Percentiles rank a stretch among this genome's conserved stretches.
phyloP scores from a whole-genome alignment of 35 echinoderm and acorn worm genomes.

The Apostichopus parvimensis region DNA sequence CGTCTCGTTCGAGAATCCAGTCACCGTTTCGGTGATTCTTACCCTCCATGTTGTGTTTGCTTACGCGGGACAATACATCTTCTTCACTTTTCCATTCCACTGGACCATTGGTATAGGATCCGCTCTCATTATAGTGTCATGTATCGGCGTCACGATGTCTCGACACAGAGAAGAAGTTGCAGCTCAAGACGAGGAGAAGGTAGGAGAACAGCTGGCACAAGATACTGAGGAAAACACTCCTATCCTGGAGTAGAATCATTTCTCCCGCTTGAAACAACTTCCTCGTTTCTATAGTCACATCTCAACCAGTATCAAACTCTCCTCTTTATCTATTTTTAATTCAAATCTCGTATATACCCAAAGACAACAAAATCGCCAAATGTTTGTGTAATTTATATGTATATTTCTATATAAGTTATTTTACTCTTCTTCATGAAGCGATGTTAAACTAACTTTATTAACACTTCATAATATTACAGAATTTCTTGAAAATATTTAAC shows the following conservation, averaged over 20 bases:
- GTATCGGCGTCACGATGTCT: not conserved
- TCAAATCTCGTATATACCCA: too few species aligned
- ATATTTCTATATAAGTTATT: too few species aligned
- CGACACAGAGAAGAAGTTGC: not conserved
- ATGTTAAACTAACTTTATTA: too few species aligned
- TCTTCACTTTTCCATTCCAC: slow-evolving; percentile 30
- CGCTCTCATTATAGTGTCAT: slow-evolving; percentile 2
- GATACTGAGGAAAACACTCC: not conserved
- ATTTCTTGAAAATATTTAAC: too few species aligned
- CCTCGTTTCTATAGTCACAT: not conserved
- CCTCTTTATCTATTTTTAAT: too few species aligned
- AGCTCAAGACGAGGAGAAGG: not conserved
- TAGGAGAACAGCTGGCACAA: not conserved
- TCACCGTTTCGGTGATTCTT: not conserved
- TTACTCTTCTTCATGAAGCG: too few species aligned
- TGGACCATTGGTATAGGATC: slow-evolving; percentile 6
- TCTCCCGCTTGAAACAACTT: not conserved
- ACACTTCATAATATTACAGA: too few species aligned
- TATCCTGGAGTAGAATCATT: not conserved
- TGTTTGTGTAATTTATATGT: too few species aligned
- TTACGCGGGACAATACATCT: slow-evolving; percentile 16
- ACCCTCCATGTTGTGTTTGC: slow-evolving; percentile 3
- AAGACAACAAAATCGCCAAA: too few species aligned
- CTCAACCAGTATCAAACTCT: not conserved
- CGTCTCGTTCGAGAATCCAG: slow-evolving; percentile 16